Base-by-base conservation (phyloP, 53 echinoderm and acorn worm species). In the Actinopyga echinites region DNA sequence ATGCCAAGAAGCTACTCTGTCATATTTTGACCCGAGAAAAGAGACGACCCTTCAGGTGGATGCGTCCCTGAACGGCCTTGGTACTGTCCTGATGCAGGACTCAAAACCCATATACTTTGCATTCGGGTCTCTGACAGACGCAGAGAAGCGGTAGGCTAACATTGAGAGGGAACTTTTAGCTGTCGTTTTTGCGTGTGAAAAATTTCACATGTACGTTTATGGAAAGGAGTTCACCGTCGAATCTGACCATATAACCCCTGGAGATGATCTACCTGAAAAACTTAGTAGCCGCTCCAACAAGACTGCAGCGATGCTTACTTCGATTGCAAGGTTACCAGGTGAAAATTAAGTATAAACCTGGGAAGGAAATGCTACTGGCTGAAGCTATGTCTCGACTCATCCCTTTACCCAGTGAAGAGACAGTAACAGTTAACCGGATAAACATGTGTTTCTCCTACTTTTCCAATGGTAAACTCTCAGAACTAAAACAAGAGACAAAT, bases 121-220 rank as follows among this genome's bases (percentile, higher is more conserved):
- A 15, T 85, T 75, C 20, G 82, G 75, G 65, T 29, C 91, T 6
- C 75, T 91, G 12, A 91, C 80, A 4, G 91, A 87, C 19, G 56
- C 87, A 43, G 87, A 91, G 42, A 79, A 80, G 58, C 20, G 92
- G 56, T 91, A 91, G 32, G 88, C 88, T 2, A 88, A 91, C 63
- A 89, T 89, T 26, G 89, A 92, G 61, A 92, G 61, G 32, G 88
- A 28, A 89, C 25, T 61, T 61, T 30, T 28, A 8, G 61, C 86
- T 13, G 81, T 92, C 10, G 93, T 93, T 25, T 83, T 37, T 38
- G 93, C 82, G 0, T 86, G 91, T 29, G 89, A 91, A 40, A 86
- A 87, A 37, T 94, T 90, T 35, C 95, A 92, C 82, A 86, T 65
- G n/a, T 94, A 86, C 77, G 64, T 91, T 25, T 94, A 91, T 84